Evolutionary conservation across 1,140 invertebrate species (phyloP).

Genomic region (Bombyx mandarina): DNA sequence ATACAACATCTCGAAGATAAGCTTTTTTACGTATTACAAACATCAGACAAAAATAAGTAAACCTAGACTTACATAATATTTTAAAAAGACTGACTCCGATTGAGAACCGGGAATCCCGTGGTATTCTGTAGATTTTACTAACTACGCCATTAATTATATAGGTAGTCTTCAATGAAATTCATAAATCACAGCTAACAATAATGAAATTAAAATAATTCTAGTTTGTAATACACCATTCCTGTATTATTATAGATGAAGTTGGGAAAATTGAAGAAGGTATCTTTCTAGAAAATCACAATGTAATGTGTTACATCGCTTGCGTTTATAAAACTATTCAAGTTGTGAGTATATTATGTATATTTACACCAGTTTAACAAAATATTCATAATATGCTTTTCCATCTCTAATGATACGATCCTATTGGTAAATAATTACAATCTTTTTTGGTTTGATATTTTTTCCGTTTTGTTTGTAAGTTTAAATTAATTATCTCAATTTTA

Average conservation of each 20-base stretch:
- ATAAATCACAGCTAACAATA: background rate
- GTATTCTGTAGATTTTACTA: too few species aligned
- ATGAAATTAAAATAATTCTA: background rate
- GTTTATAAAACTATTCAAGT: slow-evolving; percentile 48
- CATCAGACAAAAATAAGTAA: too few species aligned
- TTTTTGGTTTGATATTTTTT: too few species aligned
- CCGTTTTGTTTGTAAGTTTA: too few species aligned
- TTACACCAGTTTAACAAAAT: too few species aligned
- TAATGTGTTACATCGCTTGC: slow-evolving; percentile 54
- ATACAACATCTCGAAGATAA: too few species aligned
- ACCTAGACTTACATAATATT: too few species aligned
- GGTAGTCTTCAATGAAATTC: background rate
- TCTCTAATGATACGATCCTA: slow-evolving; percentile 2
- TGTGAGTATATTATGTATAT: slow-evolving; percentile 20
- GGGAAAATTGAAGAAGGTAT: slow-evolving; percentile 48
- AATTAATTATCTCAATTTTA: too few species aligned
- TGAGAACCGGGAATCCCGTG: too few species aligned
- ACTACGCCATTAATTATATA: background rate
- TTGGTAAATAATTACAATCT: too few species aligned
- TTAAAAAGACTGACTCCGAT: too few species aligned
- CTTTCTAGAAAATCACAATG: slow-evolving; percentile 44
- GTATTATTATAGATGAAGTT: slow-evolving; percentile 38
- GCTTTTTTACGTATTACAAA: too few species aligned
- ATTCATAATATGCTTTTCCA: background rate
- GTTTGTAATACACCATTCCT: background rate